Percentiles rank a stretch among this genome's conserved stretches.
Conservation (phyloP, 2,113 vertebrate genomes). For the Scortum barcoo region DNA sequence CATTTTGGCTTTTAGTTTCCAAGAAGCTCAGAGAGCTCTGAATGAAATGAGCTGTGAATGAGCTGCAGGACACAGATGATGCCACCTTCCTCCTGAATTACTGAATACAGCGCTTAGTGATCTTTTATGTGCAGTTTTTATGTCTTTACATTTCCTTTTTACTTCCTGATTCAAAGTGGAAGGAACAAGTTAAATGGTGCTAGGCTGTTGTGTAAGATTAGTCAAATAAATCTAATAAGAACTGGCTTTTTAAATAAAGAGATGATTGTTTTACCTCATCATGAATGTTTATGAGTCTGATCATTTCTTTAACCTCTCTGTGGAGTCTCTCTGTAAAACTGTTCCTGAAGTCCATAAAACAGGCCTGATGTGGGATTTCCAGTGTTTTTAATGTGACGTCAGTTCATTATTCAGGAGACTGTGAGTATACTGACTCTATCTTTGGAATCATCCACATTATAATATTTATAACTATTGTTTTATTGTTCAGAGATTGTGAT, state of each 20-base stretch:
- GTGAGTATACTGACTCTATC: background rate
- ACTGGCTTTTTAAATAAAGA: no score
- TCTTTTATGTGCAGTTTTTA: background rate
- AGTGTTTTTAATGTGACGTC: background rate
- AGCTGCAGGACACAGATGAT: slow-evolving; percentile 6
- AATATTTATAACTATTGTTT: background rate
- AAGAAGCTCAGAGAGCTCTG: background rate
- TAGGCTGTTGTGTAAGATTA: no score
- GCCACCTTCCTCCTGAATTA: background rate
- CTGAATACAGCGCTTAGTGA: background rate
- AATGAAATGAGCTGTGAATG: slow-evolving; percentile 6
- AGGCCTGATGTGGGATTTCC: background rate
- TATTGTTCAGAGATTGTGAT: background rate
- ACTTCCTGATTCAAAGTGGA: background rate
- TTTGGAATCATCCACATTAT: background rate
- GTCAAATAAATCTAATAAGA: no score
- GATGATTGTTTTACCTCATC: no score
- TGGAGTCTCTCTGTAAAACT: background rate
- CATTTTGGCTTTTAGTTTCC: background rate
- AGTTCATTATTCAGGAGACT: slow-evolving; percentile 2
- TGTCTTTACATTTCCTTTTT: background rate
- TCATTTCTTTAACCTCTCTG: background rate
- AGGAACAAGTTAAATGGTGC: no score
- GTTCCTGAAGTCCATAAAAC: background rate
- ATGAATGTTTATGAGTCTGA: background rate